Base-by-base conservation (phyloP, 2,888 invertebrate species). In the Drosophila stalkeri region DNA sequence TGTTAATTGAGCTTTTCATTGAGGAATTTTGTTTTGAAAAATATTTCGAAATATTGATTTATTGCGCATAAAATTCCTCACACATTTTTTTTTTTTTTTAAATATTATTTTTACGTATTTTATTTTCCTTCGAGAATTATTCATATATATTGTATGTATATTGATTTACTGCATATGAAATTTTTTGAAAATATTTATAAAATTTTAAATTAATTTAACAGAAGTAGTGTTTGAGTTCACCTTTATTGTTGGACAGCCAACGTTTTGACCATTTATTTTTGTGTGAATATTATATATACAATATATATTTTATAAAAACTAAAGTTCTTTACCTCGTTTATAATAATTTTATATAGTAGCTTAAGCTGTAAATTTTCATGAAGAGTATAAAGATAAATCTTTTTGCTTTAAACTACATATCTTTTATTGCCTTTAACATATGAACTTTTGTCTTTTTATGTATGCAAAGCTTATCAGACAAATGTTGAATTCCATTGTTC, bases 311-410 rank as follows among this genome's bases (percentile, higher is more conserved):
- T 0, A 2, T 16, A 6, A n/a, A 16, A 16, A 39, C 3, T 16
- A 2, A 47, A 47, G 16, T 4, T 27, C 27, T 5, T 16, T 3
- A 8, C n/a, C 1, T 39, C 2, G 0, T 0, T 27, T 2, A 27
- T 47, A n/a, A n/a, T 16, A 8, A 27, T 47, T 27, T 27, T 27
- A 6, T 5, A 27, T 5, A 27, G 27, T 27, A 23, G 7, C 14
- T 14, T 14, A 6, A 16, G 16, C 46, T 23, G 7, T 46, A n/a
- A 23, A 46, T 9, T 27, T 47, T 2, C 4, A 27, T 27, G 1
- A 23, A 14, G 0, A 7, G 2, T 16, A 27, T 16, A 8, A 16
- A 1, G 2, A 4, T 3, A 27, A 3, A 47, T n/a, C 0, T 3
- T 11, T 11, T 27, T 31, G 4, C 23, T 11, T 23, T 9, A 31